Evolutionary conservation across 1,140 invertebrate species (phyloP), one percentile per base, ranked within the genome.

Genomic region (Conopomorpha cramerella): DNA sequence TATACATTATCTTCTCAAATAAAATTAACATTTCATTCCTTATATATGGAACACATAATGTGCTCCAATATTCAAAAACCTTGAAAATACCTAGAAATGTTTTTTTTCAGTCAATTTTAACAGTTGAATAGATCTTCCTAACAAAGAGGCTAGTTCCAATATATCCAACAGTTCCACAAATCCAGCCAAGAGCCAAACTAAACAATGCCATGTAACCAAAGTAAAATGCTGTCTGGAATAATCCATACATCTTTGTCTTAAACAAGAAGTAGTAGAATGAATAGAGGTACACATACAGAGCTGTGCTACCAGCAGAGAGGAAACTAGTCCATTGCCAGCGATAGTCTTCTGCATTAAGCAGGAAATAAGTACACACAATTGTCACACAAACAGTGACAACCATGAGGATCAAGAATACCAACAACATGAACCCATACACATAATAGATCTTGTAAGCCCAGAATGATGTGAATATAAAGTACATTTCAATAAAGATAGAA

Each of bases 401-500:
- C 70, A 96, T 89, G 33, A 99, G 79, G 57, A 99, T 99, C 44
- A 98, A 74, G 60, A 98, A 96, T 18, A 99, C 98, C 38, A 99
- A 81, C 44, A 99, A 77, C 96, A 99, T 99, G 72, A 99, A 99
- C 43, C 98, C 98, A 78, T 99, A 99, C 6, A 99, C 98, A 79
- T 99, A 99, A 65, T 99, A 99, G 59, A 99, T 99, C 81, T 99
- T 99, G 76, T 99, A 99, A 12, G 97, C 98, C 98, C 98, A 99
- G 73, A 99, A 99, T 19, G 97, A 99, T 13, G 98, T 99, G 76
- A 99, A 99, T 48, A 99, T 99, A 63, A 99, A 99, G 70, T 99
- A 99, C 97, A 99, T 99, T 85, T 99, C 97, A 80, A 99, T 99
- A 72, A 99, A 99, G 55, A 99, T 99, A 13, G 96, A 99, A 8